A percentile compares a stretch with the other conserved stretches of the same genome.
Evolutionary conservation across 2,113 vertebrate species (phyloP).

Genomic region (Lepus americanus): DNA sequence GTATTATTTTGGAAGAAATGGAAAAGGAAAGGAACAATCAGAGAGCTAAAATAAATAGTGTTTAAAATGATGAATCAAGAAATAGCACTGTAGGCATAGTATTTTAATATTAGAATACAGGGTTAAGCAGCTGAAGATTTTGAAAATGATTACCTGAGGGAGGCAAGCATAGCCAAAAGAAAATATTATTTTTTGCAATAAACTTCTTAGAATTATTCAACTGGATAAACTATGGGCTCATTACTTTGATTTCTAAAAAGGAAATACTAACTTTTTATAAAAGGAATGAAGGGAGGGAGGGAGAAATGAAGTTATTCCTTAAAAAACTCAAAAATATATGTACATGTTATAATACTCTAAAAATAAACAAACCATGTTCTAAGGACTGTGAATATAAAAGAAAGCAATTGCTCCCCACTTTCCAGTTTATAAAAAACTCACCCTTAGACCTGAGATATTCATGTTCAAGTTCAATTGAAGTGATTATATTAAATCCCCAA

Average conservation of each 20-base stretch:
- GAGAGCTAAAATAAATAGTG: conserved; percentile 35
- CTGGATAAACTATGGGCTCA: conserved; percentile 23
- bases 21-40: background rate
- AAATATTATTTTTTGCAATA: conserved; percentile 19
- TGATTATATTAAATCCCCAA: background rate
- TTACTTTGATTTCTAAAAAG: conserved; percentile 33
- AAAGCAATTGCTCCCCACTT: conserved; percentile 17
- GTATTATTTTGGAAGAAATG: conserved; percentile 33
- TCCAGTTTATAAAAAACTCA: conserved; percentile 22
- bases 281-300: background rate
- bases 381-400: background rate
- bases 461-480: conserved; percentile 10
- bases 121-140: conserved; percentile 24
- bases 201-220: conserved; percentile 67
- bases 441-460: background rate
- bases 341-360: background rate
- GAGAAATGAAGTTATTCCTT: conserved; percentile 31
- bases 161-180: background rate
- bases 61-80: conserved; percentile 49
- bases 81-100: conserved; percentile 4
- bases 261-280: conserved; percentile 40
- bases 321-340: background rate
- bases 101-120: conserved; percentile 45
- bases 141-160: conserved; percentile 14
- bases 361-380: conserved; percentile 63